Evolutionary conservation across 2,797 vertebrate genomes (phyloP), one percentile per base, ranked within the genome.

Genomic region (Philypnodon macrostomus): DNA sequence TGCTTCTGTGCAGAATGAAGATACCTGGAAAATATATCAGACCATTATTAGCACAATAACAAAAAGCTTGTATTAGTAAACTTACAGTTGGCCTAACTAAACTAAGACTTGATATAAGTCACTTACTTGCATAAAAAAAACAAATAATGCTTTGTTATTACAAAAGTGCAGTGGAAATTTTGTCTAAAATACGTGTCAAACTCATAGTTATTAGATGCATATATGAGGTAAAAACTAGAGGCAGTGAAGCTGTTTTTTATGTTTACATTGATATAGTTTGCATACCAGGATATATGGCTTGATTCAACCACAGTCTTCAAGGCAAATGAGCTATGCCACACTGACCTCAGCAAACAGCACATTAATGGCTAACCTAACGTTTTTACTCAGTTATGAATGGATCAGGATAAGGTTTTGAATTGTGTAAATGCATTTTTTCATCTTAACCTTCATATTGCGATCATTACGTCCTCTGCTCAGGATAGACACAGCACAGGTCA

Each of bases 1-100:
- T 0, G 94, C 93, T 73, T 96, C 93, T 0, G 80, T 53, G 19
- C 94, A 96, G 77, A 95, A 93, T 1, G 91, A 85, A 0, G 94
- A 93, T 5, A 96, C 93, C 94, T 95, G 53, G n/a, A 47, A 19
- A 47, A 11, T 16, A 13, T 6, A 33, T 1, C 30, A 42, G 7
- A 42, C 5, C 11, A 23, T 5, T 3, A 3, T 35, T n/a, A 38
- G 16, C 36, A 19, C 16, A 19, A 12, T 30, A 30, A 23, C 3
- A 3, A 23, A 3, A 6, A 6, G 21, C 3, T 3, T 3, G 21
- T 23, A 23, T n/a, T n/a, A n/a, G n/a, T n/a, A 23, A 23, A 23
- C 21, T 23, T 23, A 23, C 21, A n/a, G n/a, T n/a, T n/a, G n/a
- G n/a, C n/a, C n/a, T n/a, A n/a, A n/a, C n/a, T n/a, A n/a, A n/a